phyloP scores from a whole-genome alignment of 2,888 invertebrate genomes.

The Molanna angustata region DNA sequence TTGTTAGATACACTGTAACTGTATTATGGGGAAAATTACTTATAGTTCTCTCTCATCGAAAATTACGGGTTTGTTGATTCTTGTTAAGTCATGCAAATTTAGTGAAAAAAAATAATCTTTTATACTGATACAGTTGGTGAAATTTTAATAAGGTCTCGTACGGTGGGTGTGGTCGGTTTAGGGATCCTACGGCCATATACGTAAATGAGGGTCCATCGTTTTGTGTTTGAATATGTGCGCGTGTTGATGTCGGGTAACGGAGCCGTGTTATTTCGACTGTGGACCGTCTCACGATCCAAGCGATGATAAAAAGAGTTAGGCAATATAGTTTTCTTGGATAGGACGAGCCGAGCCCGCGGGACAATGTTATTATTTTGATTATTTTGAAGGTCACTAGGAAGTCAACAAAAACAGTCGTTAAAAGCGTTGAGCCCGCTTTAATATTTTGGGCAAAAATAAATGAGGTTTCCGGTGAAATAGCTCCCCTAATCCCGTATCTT shows the following conservation, averaged over 20 bases:
- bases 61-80: too few species aligned
- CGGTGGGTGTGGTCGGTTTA: background rate
- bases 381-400: constrained; percentile 15
- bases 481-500: constrained; percentile 13
- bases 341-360: background rate
- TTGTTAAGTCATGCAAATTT: background rate
- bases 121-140: constrained; percentile 5
- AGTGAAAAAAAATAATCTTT: background rate
- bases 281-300: too few species aligned
- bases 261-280: too few species aligned
- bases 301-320: background rate
- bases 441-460: constrained; percentile 16
- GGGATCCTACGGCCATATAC: constrained; percentile 3
- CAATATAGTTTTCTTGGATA: background rate
- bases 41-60: too few species aligned
- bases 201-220: constrained; percentile 12
- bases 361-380: background rate
- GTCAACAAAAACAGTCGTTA: constrained; percentile 22
- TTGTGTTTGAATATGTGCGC: background rate
- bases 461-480: constrained; percentile 11
- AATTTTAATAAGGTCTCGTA: constrained; percentile 2
- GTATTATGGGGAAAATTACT: too few species aligned
- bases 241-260: too few species aligned
- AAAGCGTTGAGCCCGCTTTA: constrained; percentile 16
- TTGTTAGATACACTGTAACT: too few species aligned